Evolutionary conservation across 2,888 invertebrate genomes (phyloP).

Genomic region (Acanthoscelides obtectus): DNA sequence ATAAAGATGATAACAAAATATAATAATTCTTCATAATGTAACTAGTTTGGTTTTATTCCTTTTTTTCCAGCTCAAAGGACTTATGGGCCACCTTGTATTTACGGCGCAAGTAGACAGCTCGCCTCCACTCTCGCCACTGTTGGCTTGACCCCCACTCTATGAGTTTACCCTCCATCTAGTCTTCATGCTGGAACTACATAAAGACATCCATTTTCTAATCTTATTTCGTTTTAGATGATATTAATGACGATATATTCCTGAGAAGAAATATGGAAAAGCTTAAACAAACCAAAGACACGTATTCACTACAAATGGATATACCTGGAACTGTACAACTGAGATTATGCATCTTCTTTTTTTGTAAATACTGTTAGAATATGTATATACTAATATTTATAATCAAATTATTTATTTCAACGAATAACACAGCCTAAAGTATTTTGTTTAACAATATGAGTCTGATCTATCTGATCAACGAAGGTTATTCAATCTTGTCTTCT

Average conservation of each 20-base stretch:
- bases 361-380: conserved; percentile 6
- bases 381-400: conserved; percentile 1
- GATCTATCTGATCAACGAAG: neutral
- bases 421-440: neutral
- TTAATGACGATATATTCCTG: conserved; percentile 59
- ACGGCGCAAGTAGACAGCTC: no score
- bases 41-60: no score
- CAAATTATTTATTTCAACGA: neutral
- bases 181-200: neutral
- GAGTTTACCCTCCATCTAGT: no score
- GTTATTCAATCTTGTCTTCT: neutral
- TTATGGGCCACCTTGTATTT: no score
- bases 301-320: neutral
- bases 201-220: neutral
- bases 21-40: no score
- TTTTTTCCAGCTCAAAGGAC: no score
- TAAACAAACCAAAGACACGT: conserved; percentile 25
- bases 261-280: conserved; percentile 17
- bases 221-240: conserved; percentile 50
- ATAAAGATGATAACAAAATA: no score
- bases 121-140: no score
- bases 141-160: no score
- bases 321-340: neutral
- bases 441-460: neutral
- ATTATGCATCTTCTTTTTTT: neutral